Percentiles rank a stretch among this genome's conserved stretches.
Conservation (phyloP, 2,797 vertebrate species). For the Lophotriccus pileatus region DNA sequence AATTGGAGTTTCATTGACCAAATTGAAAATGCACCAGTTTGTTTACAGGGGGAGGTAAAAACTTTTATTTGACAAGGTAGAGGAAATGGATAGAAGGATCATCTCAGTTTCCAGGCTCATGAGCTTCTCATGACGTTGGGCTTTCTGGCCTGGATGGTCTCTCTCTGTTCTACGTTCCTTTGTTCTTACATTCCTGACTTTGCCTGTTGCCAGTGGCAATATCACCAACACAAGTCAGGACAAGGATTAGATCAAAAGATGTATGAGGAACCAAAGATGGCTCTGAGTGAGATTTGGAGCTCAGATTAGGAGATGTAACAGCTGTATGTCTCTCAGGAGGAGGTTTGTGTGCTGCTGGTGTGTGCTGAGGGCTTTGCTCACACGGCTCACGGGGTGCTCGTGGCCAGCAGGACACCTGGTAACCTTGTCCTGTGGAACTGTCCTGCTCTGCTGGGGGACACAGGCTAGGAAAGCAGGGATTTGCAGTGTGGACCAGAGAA, state of each 20-base stretch:
- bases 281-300: conserved; percentile 49
- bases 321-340: conserved; percentile 6
- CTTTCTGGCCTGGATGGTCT: conserved; percentile 15
- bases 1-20: neutral
- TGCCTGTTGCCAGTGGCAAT: conserved; percentile 48
- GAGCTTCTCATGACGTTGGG: neutral
- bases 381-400: neutral
- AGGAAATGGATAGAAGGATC: neutral
- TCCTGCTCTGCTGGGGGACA: neutral
- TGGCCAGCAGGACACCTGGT: neutral
- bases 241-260: conserved; percentile 58
- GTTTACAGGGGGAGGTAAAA: neutral
- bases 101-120: neutral
- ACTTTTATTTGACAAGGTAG: neutral
- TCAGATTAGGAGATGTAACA: conserved; percentile 51
- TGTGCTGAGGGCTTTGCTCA: neutral
- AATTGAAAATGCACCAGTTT: neutral
- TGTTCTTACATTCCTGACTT: conserved; percentile 60
- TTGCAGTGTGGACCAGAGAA: neutral
- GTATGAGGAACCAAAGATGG: conserved; percentile 36
- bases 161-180: neutral
- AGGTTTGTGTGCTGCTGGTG: neutral
- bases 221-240: conserved; percentile 60
- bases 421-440: neutral
- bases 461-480: neutral